Base-by-base conservation (phyloP, 2,888 invertebrate genomes). In the Branchipolynoe longqiensis region DNA sequence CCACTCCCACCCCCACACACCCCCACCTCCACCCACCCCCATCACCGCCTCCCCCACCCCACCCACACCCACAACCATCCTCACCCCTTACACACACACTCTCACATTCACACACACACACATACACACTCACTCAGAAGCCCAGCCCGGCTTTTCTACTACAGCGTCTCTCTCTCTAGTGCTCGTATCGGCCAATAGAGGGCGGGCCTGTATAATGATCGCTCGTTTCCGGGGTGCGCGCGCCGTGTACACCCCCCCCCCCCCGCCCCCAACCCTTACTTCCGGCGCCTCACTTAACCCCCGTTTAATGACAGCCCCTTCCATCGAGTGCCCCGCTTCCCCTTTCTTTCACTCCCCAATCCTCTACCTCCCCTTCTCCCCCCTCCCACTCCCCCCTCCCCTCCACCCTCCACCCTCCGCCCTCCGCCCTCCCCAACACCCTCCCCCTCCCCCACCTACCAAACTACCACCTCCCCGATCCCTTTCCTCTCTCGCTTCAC, bases 251-350 rank as follows among this genome's bases (percentile, higher is more conserved):
- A 69, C 69, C 33, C 69, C 22, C 69, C 8, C 18, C 18, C 38
- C 33, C 69, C 18, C 33, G 14, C 69, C 12, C 33, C 33, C 38
- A 69, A 33, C 69, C 69, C 69, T 69, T 22, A 69, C 69, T 69
- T 69, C 69, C 69, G 69, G 69, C 36, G 36, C 69, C 78, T 48
- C 78, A 78, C 78, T 78, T 78, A 78, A 78, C 54, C n/a, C 28
- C 78, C 78, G 25, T 41, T 54, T 78, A 78, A 78, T 78, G 78
- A 78, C 78, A 78, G 78, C 48, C 78, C 31, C 48, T 78, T 69
- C 36, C 48, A 78, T 14, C 48, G 14, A 48, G 48, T 78, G 78
- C 54, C 54, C 28, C 78, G 28, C 40, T 40, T n/a, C 74, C 41
- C n/a, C 28, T 14, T 36, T 69, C 78, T 25, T 40, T 40, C 18